Base-by-base conservation (phyloP, 2,888 invertebrate species). In the Drosophila borealis region DNA sequence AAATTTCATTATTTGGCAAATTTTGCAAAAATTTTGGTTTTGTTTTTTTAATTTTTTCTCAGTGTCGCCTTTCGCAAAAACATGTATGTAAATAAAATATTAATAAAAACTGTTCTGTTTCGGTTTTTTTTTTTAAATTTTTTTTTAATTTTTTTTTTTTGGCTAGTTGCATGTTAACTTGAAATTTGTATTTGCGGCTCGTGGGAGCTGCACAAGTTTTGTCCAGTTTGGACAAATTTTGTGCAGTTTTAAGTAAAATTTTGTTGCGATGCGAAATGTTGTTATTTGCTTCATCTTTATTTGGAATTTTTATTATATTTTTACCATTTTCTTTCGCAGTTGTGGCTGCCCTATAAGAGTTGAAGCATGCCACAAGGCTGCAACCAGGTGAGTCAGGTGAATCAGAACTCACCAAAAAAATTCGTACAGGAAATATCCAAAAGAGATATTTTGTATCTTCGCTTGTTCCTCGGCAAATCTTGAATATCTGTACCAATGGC, bases 51-150 rank as follows among this genome's bases (percentile, higher is more conserved):
- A n/a, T 34, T 36, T 44, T 60, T 19, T 66, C 13, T 54, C 29
- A 34, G 48, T 63, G 50, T 70, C 46, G 50, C 51, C 29, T 44
- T 76, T 64, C 34, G 53, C 57, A 64, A 78, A 76, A 76, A 74
- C 75, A 56, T 66, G 66, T 29, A 2, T 70, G 64, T 80, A 88
- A 82, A 82, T 87, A 83, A 83, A 72, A 83, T 80, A 65, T 87
- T 62, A 88, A 83, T 77, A 83, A 81, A 81, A 74, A 78, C 70
- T 69, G 46, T 72, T 65, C 5, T 48, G 25, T 62, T 70, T 51
- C 10, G 37, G 29, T 21, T 48, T 57, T 25, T 39, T 62, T 57
- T 50, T 68, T 63, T 39, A 51, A 36, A n/a, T 49, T 21, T 45
- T 48, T 48, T 51, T 29, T 39, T 21, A 8, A 1, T n/a, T 44